These are phyloP conservation scores for Cossypha niveicapilla DNA, from an alignment of 2,797 vertebrate genomes.

Conservation along the genomic window DNA sequence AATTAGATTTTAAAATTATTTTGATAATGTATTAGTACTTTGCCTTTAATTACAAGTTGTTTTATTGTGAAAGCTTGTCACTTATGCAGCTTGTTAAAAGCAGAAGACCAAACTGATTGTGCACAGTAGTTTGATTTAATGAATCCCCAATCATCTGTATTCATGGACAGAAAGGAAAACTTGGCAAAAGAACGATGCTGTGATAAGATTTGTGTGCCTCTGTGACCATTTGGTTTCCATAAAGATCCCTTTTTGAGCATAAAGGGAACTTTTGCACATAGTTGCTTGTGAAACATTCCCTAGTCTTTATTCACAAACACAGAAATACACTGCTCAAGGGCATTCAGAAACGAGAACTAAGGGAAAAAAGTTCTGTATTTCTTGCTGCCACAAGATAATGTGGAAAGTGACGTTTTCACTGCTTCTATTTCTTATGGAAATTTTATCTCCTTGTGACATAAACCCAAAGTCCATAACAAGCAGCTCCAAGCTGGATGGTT, in stretches of 20 bases:
- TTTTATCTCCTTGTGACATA: neutral
- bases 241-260: constrained; percentile 6
- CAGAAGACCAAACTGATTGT: neutral
- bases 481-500: neutral
- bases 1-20: neutral
- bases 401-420: neutral
- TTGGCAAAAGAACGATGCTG: neutral
- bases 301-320: constrained; percentile 23
- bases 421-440: neutral
- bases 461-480: neutral
- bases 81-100: neutral
- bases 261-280: constrained; percentile 14
- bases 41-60: constrained; percentile 11
- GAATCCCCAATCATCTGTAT: constrained; percentile 20
- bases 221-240: constrained; percentile 15
- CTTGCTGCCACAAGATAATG: neutral
- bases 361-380: neutral
- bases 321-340: constrained; percentile 10
- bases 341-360: neutral
- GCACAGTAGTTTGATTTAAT: neutral
- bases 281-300: neutral
- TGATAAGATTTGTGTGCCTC: constrained; percentile 29
- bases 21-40: neutral
- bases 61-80: constrained; percentile 15
- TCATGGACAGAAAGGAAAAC: neutral